Evolutionary conservation across 2,888 invertebrate genomes (phyloP), one percentile per base, ranked within the genome.

Genomic region (Fissipunctia ypsillon): DNA sequence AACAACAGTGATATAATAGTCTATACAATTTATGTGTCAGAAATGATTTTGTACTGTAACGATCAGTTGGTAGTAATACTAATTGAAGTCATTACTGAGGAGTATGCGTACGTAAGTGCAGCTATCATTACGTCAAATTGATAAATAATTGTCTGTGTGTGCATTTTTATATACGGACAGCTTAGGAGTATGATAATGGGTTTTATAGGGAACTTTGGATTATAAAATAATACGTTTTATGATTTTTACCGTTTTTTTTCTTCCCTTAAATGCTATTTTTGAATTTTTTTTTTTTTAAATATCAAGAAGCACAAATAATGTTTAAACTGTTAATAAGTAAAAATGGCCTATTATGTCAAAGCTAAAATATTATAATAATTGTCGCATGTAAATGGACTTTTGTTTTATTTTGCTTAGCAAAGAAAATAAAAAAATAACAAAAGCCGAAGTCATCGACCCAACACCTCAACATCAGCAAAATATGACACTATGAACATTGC

Each of bases 141-240:
- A 93, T 94, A 94, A 93, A 95, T 95, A 94, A 95, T 95, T 94
- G 91, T 89, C 86, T 88, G 87, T 89, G 64, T 83, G 64, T 90
- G 88, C 87, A 89, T 88, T 91, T 89, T 87, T 79, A 80, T 78
- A 82, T 84, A 84, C 56, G 54, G 65, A 60, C 28, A 67, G 68
- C 54, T 74, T 63, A 59, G 35, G n/a, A 66, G 25, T 31, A 38
- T 45, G 38, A 60, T 64, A 59, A 28, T 72, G 31, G 43, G 25
- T 10, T 41, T 64, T 78, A 25, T 28, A 7, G 25, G 12, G 25
- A 59, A 25, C 0, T 41, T 54, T 38, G 3, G 14, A 19, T 68
- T 66, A 0, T 22, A 64, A 56, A 61, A n/a, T 57, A 1, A 38
- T 22, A n/a, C 9, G 3, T 45, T 35, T 45, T 45, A 22, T 1